phyloP scores from a whole-genome alignment of 37 sponge, comb jelly and placozoan species.

The Beroe ovata region DNA sequence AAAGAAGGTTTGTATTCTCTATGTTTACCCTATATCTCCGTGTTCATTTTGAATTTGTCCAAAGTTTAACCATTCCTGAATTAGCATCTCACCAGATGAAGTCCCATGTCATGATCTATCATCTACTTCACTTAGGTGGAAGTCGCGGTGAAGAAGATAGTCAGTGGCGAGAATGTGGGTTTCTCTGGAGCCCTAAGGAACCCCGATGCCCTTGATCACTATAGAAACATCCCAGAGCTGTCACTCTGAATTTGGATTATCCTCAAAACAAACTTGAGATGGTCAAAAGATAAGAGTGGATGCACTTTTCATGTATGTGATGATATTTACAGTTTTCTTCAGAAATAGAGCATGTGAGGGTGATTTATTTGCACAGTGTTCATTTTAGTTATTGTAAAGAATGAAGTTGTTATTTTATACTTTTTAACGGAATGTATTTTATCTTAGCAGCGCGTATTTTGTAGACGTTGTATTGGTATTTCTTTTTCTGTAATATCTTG shows the following conservation, averaged over 20 bases:
- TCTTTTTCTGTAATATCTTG: no score
- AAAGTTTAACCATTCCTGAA: neutral
- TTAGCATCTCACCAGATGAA: no score
- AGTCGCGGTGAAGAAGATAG: constrained; percentile 93
- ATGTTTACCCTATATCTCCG: neutral
- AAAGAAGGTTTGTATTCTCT: constrained; percentile 73
- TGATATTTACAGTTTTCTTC: no score
- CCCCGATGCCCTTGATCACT: constrained; percentile 88
- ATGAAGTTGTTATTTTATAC: no score
- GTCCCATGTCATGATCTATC: neutral
- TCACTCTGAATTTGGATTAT: neutral
- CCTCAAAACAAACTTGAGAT: no score
- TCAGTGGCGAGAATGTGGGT: constrained; percentile 81
- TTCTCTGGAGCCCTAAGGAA: constrained; percentile 83
- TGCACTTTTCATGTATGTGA: no score
- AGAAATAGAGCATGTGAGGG: no score
- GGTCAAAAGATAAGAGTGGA: neutral
- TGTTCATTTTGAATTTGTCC: neutral
- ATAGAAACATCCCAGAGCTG: constrained; percentile 74
- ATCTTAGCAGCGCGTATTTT: no score
- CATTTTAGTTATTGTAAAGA: no score
- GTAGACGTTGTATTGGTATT: no score
- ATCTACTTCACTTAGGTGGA: constrained; percentile 74
- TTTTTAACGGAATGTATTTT: no score
- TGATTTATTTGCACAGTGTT: no score